Conservation (phyloP, 2,113 vertebrate genomes). For the Butorides virescens region DNA sequence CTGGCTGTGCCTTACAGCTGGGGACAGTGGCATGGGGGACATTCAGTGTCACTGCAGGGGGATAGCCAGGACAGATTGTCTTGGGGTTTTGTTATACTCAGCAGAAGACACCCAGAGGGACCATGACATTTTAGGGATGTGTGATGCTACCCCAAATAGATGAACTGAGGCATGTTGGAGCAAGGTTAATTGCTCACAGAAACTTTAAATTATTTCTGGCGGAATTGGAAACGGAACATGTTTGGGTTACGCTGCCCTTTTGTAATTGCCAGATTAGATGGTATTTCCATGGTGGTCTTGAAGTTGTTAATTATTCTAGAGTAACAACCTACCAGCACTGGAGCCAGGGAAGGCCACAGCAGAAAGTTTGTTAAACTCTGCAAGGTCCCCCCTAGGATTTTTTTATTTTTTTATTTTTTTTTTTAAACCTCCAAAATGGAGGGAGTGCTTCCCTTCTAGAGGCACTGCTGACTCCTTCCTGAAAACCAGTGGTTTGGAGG, state of each 20-base stretch:
- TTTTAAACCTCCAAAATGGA: neutral
- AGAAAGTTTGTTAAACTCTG: neutral
- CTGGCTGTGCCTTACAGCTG: too few species aligned
- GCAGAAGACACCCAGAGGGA: neutral
- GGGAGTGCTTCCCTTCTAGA: neutral
- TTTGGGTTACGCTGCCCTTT: neutral
- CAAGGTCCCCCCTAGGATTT: neutral
- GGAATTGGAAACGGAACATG: neutral
- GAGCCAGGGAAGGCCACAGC: neutral
- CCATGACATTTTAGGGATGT: neutral
- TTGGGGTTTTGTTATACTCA: accelerated
- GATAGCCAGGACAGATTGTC: neutral
- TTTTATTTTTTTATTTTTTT: neutral
- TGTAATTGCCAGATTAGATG: neutral
- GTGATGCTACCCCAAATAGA: neutral
- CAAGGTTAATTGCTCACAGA: neutral
- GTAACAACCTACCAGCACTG: neutral
- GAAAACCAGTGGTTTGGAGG: neutral
- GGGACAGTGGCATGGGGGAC: too few species aligned
- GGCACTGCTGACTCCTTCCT: neutral
- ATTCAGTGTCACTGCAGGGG: too few species aligned
- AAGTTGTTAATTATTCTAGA: neutral
- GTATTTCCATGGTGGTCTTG: neutral
- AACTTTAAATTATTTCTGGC: neutral
- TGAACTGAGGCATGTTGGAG: neutral